Base-by-base conservation (phyloP, 1,140 invertebrate species). In the Lepidotrigona ventralis region DNA sequence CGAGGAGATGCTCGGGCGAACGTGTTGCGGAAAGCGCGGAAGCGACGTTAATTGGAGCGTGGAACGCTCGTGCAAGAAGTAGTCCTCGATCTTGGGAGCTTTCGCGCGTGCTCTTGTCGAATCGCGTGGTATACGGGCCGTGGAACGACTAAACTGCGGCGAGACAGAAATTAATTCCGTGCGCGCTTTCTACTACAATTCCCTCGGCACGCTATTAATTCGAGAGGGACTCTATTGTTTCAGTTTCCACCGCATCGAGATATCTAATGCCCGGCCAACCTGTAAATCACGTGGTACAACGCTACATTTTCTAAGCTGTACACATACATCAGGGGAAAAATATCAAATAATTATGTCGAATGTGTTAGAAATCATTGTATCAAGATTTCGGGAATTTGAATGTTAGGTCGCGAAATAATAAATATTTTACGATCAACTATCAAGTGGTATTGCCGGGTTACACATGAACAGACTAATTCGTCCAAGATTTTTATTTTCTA, bases 21-120 rank as follows among this genome's bases (percentile, higher is more conserved):
- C 64, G 64, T 39, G 76, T n/a, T 17, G 29, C 51, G 29, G 53
- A 79, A 70, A 79, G 29, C 68, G 29, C 77, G 53, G 77, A 79
- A 39, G 26, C 33, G 33, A 26, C 33, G 77, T 70, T 79, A 79
- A 79, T 58, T 70, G 66, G 64, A 79, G 77, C 77, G 66, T 70
- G 77, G 11, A 70, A 58, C 33, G 53, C 51, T 79, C 63, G 51
- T 56, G 76, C 21, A 56, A 33, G 64, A 69, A 69, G 63, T 53
- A 69, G 76, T 79, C 76, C 64, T 79, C 76, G 76, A 79, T 79
- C 64, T 68, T 56, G 76, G 39, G 54, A 79, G 64, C 76, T 79
- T 79, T 79, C 64, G 51, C 76, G 64, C 63, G 63, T 54, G 68
- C 39, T 69, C 68, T 69, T 39, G 33, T n/a, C 39, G 51, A 69